Evolutionary conservation across 2,797 vertebrate genomes (phyloP), one percentile per base, ranked within the genome.

Genomic region (Sebastolobus alascanus): DNA sequence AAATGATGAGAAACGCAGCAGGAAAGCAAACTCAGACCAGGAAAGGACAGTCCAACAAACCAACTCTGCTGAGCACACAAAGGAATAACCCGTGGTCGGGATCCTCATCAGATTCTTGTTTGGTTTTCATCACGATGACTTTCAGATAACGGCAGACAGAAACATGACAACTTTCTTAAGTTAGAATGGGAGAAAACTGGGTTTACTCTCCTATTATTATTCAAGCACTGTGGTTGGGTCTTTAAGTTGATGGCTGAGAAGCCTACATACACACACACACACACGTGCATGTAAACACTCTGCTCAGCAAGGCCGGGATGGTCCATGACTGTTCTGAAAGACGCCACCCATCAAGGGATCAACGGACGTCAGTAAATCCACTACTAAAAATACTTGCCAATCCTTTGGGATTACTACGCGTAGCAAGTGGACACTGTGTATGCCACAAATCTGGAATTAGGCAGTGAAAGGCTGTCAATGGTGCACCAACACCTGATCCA

Each of bases 331-430:
- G 78, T 64, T 89, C 72, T 80, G 78, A 89, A 88, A 92, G 89
- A 90, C 83, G 60, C 81, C 83, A 89, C 90, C 89, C 89, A 94
- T 92, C 92, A 93, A 92, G 87, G 92, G 93, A 94, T 95, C 94
- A 95, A 90, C 88, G 27, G 91, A 93, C 76, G 68, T 79, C 90
- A 89, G 91, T 93, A 94, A 95, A 95, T 94, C 94, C 93, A 95
- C 93, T 89, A 93, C 93, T 95, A 94, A 95, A 95, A 95, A 95
- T 94, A 95, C 93, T 93, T 94, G 82, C 90, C 94, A 94, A 94
- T 94, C 94, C 94, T 92, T 92, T 93, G 90, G 94, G 94, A 95
- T 95, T 94, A 95, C 93, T 90, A 91, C 43, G 88, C 89, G 89
- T 84, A 93, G 89, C 92, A 90, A 95, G 92, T 94, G 92, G 84